Percentiles rank a stretch among this genome's conserved stretches.
Evolutionary conservation across 2,888 invertebrate genomes (phyloP).

Genomic region (Hymenopus coronatus): DNA sequence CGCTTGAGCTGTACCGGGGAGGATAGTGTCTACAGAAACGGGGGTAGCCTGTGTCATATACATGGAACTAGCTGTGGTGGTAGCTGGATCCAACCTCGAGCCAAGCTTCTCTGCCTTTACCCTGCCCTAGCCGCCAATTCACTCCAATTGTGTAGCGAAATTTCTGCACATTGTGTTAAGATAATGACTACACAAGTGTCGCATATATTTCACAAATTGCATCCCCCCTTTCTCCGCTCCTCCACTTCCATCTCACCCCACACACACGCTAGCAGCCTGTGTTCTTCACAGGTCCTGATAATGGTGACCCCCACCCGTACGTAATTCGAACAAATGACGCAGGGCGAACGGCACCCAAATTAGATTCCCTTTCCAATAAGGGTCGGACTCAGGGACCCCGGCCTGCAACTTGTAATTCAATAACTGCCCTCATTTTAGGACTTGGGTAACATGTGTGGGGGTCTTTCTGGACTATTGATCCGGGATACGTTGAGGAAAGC

Average conservation of each 20-base stretch:
- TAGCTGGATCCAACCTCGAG: background rate
- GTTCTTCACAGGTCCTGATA: constrained; percentile 30
- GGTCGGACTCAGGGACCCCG: constrained; percentile 30
- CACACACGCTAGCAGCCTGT: constrained; percentile 7
- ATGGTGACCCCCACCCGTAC: constrained; percentile 37
- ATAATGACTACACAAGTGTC: constrained; percentile 36
- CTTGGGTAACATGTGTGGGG: constrained; percentile 36
- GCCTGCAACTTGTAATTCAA: constrained; percentile 37
- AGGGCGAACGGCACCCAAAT: constrained; percentile 60
- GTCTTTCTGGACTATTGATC: constrained; percentile 37
- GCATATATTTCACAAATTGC: constrained; percentile 37
- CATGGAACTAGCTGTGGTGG: background rate
- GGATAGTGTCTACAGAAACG: background rate
- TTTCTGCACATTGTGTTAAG: constrained; percentile 36
- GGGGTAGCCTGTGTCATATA: constrained; percentile 4
- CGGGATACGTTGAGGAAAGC: constrained; percentile 26
- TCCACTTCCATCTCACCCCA: constrained; percentile 1
- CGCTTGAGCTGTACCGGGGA: background rate
- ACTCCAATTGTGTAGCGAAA: constrained; percentile 28
- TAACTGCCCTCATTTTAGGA: constrained; percentile 37
- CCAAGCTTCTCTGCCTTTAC: background rate
- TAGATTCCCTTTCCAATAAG: constrained; percentile 52
- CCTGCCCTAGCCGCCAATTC: constrained; percentile 19
- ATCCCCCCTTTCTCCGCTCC: constrained; percentile 25
- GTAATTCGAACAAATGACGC: constrained; percentile 67